Evolutionary conservation across 2,888 invertebrate species (phyloP), one percentile per base, ranked within the genome.

Genomic region (Oscheius sp.): DNA sequence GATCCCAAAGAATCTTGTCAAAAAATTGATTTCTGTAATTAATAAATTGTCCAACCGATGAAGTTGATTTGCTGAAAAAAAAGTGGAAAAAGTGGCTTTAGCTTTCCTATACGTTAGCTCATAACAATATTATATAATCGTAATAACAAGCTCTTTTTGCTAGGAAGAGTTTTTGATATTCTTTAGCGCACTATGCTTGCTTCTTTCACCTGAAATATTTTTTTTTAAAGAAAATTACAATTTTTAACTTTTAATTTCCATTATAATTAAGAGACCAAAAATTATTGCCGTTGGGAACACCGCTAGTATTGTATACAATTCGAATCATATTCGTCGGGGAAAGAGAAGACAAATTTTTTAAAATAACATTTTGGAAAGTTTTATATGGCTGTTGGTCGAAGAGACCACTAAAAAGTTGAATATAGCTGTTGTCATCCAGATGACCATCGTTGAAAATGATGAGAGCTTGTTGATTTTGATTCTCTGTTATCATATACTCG

Each of bases 271-370:
- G n/a, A 1, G 36, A 54, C 54, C 54, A 54, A 33, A 32, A 33
- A 33, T 54, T 54, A 5, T n/a, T 54, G 28, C 28, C 44, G 9
- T 14, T 22, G 1, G 44, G 8, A 24, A n/a, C 17, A 6, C 59
- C 59, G 14, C 44, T 59, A 14, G 59, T 59, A 26, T 59, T 59
- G 17, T 44, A 59, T n/a, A 59, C 59, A n/a, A 59, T 17, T 59
- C 26, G 12, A 9, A 59, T 24, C 3, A 59, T 26, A 26, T 59
- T 59, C 8, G 59, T 59, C 26, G 59, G 26, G 4, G 59, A 59
- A 14, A 12, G 28, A 9, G 28, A 41, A 17, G n/a, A n/a, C n/a
- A n/a, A n/a, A n/a, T n/a, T n/a, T n/a, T n/a, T n/a, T n/a, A n/a
- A n/a, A n/a, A n/a, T n/a, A n/a, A n/a, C n/a, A n/a, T n/a, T n/a